Base-by-base conservation (phyloP, 2,113 vertebrate genomes). In the Rhynchomys soricoides region DNA sequence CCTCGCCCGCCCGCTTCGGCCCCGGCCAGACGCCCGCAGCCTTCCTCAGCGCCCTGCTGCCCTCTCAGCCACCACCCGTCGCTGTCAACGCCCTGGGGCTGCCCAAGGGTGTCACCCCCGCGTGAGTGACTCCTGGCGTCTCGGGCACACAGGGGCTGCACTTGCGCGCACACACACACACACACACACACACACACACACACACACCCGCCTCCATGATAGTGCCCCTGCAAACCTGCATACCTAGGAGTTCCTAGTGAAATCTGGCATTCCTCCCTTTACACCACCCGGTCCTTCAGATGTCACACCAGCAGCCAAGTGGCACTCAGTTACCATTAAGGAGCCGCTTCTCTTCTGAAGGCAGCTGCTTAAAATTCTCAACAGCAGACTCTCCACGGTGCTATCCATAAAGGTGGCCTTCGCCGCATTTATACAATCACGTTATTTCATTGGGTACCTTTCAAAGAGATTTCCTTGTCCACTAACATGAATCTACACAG, bases 11-110 rank as follows among this genome's bases (percentile, higher is more conserved):
- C 89, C 98, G 98, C 96, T 97, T 98, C 77, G 96, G 98, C 94
- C 98, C 97, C 91, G 88, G 87, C 97, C 98, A 99, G 24, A 99
- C 99, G 70, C 99, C 99, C 48, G 99, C 99, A 66, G 99, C 99
- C 97, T 99, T 99, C 98, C 99, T 99, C 97, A 99, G 99, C 94
- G 99, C 99, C 24, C 98, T 99, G 98, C 98, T 99, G 97, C 99
- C 99, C 0, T 98, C 99, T 79, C 98, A 99, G 92, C 98, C 99
- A 0, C 85, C 98, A 6, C 98, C 98, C 0, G 92, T 96, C 0
- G 97, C 98, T 1, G 99, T 99, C 98, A 99, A 99, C 66, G 99
- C 99, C 0, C 97, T 99, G 97, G 99, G 99, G 93, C 99, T 99
- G 50, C 99, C 99, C 0, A 99, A 99, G 98, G 99, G 99, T 91